Base-by-base conservation (phyloP, 2,888 invertebrate species). In the Congeria kusceri region DNA sequence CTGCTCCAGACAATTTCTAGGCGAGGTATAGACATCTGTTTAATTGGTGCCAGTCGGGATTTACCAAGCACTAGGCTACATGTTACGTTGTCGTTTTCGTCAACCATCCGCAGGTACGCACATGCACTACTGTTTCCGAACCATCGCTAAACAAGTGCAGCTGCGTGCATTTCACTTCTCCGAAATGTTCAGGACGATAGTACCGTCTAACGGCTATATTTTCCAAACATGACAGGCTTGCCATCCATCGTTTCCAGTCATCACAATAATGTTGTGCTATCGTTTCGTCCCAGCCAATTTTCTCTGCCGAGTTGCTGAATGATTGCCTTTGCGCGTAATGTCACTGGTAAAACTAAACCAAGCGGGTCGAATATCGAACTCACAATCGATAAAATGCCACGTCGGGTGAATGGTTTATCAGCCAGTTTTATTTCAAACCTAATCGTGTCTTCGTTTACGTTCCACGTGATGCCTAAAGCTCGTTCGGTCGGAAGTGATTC, bases 361-460 rank as follows among this genome's bases (percentile, higher is more conserved):
- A 86, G 66, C 20, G 84, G 84, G 61, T 80, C 85, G 61, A 67
- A 86, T 27, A 84, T 39, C n/a, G 86, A 82, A 63, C 83, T 85
- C 15, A 84, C 73, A 11, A 74, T n/a, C n/a, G n/a, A n/a, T n/a
- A n/a, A n/a, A n/a, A n/a, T n/a, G n/a, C n/a, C n/a, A n/a, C n/a
- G n/a, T n/a, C n/a, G n/a, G n/a, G n/a, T n/a, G n/a, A n/a, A n/a
- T n/a, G n/a, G n/a, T n/a, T n/a, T n/a, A n/a, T n/a, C n/a, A n/a
- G n/a, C n/a, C n/a, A n/a, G n/a, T n/a, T n/a, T n/a, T n/a, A n/a
- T n/a, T n/a, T n/a, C n/a, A n/a, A n/a, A n/a, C n/a, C n/a, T n/a
- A n/a, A n/a, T n/a, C n/a, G n/a, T n/a, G n/a, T n/a, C n/a, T 61
- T 63, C 47, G 13, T 75, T 61, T 18, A 79, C 63, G 44, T 77